A percentile compares a stretch with the other conserved stretches of the same genome.
Conservation (phyloP, 1,140 invertebrate genomes). For the Lepidostoma basale region DNA sequence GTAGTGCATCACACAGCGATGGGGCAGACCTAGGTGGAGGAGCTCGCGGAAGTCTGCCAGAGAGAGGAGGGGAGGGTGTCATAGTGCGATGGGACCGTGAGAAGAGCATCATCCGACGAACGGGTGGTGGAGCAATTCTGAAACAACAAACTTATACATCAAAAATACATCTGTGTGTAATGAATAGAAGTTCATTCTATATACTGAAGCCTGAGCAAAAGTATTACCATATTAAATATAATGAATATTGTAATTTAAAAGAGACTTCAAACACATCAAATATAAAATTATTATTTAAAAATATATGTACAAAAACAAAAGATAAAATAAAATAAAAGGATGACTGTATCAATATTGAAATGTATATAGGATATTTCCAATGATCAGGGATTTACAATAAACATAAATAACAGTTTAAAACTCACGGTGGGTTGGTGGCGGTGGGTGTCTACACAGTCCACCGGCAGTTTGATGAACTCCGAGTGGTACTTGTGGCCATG, state of each 20-base stretch:
- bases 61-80: slow-evolving; percentile 64
- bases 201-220: neutral
- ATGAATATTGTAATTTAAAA: slow-evolving; percentile 3
- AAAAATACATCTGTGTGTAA: neutral
- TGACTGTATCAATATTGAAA: too few relatives aligned
- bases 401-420: neutral
- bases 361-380: too few relatives aligned
- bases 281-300: too few relatives aligned
- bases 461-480: slow-evolving; percentile 79
- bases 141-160: slow-evolving; percentile 50
- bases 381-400: too few relatives aligned
- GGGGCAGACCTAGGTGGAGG: slow-evolving; percentile 16
- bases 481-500: slow-evolving; percentile 83
- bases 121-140: slow-evolving; percentile 70
- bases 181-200: neutral
- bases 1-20: neutral
- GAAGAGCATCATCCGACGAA: slow-evolving; percentile 67
- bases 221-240: neutral
- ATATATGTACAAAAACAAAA: too few relatives aligned
- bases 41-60: slow-evolving; percentile 51
- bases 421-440: slow-evolving; percentile 68
- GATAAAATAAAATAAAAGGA: too few relatives aligned
- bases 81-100: slow-evolving; percentile 74
- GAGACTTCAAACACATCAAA: neutral
- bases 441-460: slow-evolving; percentile 87